Conservation (phyloP, 2,113 vertebrate species). For the Oostethus manadensis region DNA sequence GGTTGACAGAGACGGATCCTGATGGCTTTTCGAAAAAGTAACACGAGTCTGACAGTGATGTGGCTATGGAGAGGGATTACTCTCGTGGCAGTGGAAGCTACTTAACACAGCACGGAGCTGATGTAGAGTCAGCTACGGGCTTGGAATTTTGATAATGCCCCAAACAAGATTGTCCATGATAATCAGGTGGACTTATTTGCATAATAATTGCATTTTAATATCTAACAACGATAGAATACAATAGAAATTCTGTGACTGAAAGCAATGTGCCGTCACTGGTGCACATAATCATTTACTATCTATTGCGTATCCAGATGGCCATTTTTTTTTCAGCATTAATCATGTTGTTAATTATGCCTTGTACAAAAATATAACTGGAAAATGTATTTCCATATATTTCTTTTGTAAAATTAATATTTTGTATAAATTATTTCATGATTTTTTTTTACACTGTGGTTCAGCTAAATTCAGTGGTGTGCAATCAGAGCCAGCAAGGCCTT, state of each 20-base stretch:
- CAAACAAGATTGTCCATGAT: constrained; percentile 41
- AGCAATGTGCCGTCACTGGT: neutral
- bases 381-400: too few species aligned
- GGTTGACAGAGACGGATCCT: constrained; percentile 70
- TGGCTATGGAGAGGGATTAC: constrained; percentile 47
- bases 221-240: neutral
- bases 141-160: constrained; percentile 31
- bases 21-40: constrained; percentile 67
- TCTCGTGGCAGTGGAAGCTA: constrained; percentile 48
- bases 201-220: constrained; percentile 41
- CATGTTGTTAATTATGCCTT: too few species aligned
- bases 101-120: constrained; percentile 47
- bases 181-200: constrained; percentile 38
- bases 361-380: too few species aligned
- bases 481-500: too few species aligned
- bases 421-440: too few species aligned
- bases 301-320: too few species aligned
- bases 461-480: too few species aligned
- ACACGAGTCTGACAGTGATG: constrained; percentile 66
- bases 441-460: too few species aligned
- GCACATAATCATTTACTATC: too few species aligned
- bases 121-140: constrained; percentile 29
- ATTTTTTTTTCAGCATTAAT: too few species aligned
- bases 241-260: neutral
- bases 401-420: too few species aligned